Evolutionary conservation across 2,113 vertebrate genomes (phyloP), one percentile per base, ranked within the genome.

Genomic region (Syngnathoides biaculeatus): DNA sequence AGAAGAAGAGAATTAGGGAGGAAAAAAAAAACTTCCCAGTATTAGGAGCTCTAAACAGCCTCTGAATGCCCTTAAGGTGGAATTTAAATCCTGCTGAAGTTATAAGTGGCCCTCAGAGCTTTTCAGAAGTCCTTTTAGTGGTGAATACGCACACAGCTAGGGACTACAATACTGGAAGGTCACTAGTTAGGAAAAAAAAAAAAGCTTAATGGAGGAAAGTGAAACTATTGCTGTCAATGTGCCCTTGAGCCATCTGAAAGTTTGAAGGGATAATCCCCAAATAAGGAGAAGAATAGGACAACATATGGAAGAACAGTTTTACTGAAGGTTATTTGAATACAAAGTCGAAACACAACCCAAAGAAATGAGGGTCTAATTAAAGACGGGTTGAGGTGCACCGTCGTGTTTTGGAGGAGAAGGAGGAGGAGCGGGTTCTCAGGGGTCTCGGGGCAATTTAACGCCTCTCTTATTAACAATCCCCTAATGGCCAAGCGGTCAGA

Each of bases 11-110:
- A 74, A 76, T 83, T 74, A 82, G 80, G 80, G 84, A 48, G 30
- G 6, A 6, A 35, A 2, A 35, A 35, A 84, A 80, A 84, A 88
- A 87, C 80, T 83, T 86, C 66, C 59, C 73, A 50, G 75, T 82
- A 77, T 85, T 84, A 84, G 84, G 75, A 73, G 80, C 82, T 83
- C 65, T 70, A 66, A 73, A 75, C 86, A 77, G 80, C 77, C 81
- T 73, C 73, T 38, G 72, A 72, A 74, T 80, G 74, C 81, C 83
- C 77, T 78, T 67, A 64, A 65, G 74, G 83, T 83, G 80, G 72
- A 83, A 84, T 86, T 86, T 84, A 87, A 89, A 89, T 89, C 88
- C 78, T 71, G 82, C 69, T 82, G 79, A 86, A 86, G 84, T 70
- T 66, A 81, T 74, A 80, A 84, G 65, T 72, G 72, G 57, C 73